Conservation (phyloP, 1,140 invertebrate genomes). For the Drosophila albomicans region DNA sequence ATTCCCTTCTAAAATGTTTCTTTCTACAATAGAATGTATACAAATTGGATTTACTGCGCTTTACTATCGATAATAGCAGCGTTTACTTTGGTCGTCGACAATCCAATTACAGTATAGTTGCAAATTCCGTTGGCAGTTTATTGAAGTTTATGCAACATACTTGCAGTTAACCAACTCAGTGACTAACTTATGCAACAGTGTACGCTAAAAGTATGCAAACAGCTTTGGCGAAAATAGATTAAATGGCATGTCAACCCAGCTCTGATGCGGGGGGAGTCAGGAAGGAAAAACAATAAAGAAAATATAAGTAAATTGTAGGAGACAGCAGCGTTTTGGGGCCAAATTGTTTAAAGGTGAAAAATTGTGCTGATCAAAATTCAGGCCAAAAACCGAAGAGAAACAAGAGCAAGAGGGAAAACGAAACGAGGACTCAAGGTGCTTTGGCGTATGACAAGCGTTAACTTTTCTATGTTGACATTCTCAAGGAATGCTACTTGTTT, state of each 20-base stretch:
- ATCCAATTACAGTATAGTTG: background rate
- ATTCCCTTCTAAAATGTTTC: too few species aligned
- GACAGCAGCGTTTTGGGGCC: constrained; percentile 22
- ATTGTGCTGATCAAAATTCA: constrained; percentile 56
- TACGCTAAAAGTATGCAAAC: constrained; percentile 20
- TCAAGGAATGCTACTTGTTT: background rate
- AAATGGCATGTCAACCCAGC: constrained; percentile 56
- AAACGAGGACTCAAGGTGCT: constrained; percentile 15
- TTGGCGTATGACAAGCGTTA: constrained; percentile 54
- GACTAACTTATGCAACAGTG: background rate
- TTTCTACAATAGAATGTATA: too few species aligned
- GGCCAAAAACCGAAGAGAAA: constrained; percentile 3
- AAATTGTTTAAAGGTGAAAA: constrained; percentile 71
- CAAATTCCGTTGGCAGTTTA: constrained; percentile 15
- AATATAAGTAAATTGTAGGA: constrained; percentile 47
- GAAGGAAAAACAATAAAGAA: constrained; percentile 30
- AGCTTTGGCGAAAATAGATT: constrained; percentile 51
- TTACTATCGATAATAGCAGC: background rate
- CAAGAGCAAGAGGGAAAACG: background rate
- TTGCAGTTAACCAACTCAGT: constrained; percentile 14
- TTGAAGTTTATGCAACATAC: constrained; percentile 41
- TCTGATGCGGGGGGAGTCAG: background rate
- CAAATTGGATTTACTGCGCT: background rate
- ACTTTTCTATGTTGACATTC: constrained; percentile 53
- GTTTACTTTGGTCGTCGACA: background rate